Base-by-base conservation (phyloP, 2,797 vertebrate species). In the Nannoperca australis region DNA sequence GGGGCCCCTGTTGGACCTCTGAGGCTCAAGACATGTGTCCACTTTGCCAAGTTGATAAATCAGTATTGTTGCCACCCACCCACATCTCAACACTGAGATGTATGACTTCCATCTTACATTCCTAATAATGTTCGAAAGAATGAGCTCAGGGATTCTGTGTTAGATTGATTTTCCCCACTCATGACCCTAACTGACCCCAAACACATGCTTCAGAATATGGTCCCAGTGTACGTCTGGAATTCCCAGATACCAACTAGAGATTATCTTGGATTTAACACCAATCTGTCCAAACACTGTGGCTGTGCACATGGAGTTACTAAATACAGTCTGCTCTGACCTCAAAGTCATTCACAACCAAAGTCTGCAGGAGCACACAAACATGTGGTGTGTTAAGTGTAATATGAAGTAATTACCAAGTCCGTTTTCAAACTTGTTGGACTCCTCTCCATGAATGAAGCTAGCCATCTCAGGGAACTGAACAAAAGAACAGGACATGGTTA, bases 371-470 rank as follows among this genome's bases (percentile, higher is more conserved):
- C 50, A 34, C 17, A 60, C 34, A 12, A 61, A n/a, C 24, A 36
- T 47, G 38, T 34, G 17, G 44, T 44, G 22, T 38, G 51, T 61
- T 5, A 24, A 36, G 40, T 51, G 62, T 30, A 30, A 49, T 60
- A 51, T 5, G 7, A n/a, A 20, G 22, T 47, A 58, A 56, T 92
- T 92, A 96, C 96, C 96, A 34, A 95, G 94, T 27, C 95, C 95
- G 34, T 96, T 96, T 84, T 96, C 94, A 93, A 96, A 96, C 82
- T 94, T 96, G 91, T 96, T 96, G 34, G 96, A 96, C 84, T 96
- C 96, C 73, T 96, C 96, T 86, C 96, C 96, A 5, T 93, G 90
- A 80, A 96, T 96, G 86, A 94, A 95, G 56, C 77, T 92, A 4
- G 20, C 89, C 93, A 96, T 88, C 77, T 96, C 95, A 44, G 95